These are phyloP conservation scores for Idaea biselata DNA, from an alignment of 2,888 invertebrate genomes.

Conservation along the genomic window DNA sequence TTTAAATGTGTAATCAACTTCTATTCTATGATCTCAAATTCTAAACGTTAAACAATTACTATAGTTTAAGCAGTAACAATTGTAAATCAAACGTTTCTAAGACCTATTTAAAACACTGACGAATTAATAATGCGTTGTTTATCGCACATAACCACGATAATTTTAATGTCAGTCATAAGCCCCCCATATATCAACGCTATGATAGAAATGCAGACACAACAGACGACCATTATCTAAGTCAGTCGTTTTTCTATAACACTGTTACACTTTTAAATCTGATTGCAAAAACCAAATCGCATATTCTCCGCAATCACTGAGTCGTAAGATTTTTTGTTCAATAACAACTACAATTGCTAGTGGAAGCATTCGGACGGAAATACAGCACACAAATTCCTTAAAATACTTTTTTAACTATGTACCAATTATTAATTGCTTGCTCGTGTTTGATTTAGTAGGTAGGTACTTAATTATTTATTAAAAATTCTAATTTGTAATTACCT, in stretches of 20 bases:
- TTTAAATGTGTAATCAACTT: too few relatives aligned
- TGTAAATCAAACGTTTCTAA: too few relatives aligned
- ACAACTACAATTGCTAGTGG: neutral
- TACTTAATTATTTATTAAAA: conserved; percentile 27
- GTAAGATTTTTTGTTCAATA: conserved; percentile 50
- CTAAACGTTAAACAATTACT: too few relatives aligned
- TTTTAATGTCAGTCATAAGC: neutral
- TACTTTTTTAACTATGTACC: neutral
- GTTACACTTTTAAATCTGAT: conserved; percentile 48
- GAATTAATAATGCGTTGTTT: neutral
- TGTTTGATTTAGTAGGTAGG: neutral
- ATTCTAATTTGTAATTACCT: conserved; percentile 1
- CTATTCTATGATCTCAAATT: too few relatives aligned
- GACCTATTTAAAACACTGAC: too few relatives aligned
- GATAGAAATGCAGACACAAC: conserved; percentile 22
- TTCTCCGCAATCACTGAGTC: conserved; percentile 53
- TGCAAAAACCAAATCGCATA: conserved; percentile 50
- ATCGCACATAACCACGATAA: neutral
- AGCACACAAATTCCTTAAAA: neutral
- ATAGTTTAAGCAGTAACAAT: too few relatives aligned
- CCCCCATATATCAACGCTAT: conserved; percentile 10
- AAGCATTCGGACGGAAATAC: neutral
- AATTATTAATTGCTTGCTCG: neutral
- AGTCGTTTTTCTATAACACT: conserved; percentile 24
- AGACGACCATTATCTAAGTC: conserved; percentile 28